Conservation (phyloP, 2,113 vertebrate species). For the Entomyzon cyanotis region DNA sequence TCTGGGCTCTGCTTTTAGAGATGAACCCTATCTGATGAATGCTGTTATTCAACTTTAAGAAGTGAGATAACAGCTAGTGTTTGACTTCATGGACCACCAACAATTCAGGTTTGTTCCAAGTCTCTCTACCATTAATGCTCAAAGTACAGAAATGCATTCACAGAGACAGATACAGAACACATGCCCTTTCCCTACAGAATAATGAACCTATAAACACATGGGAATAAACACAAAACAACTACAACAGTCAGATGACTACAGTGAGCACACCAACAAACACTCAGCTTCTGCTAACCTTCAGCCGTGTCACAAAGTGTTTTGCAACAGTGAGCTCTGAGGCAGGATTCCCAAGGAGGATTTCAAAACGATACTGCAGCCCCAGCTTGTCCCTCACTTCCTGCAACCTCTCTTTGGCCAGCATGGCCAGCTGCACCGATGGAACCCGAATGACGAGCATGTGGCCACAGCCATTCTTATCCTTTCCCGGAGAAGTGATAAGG, state of each 20-base stretch:
- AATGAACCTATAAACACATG: fast-evolving
- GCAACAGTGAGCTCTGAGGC: conserved; percentile 84
- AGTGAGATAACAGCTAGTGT: not conserved
- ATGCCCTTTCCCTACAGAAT: not conserved
- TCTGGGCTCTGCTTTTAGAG: not conserved
- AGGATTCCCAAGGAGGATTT: conserved; percentile 91
- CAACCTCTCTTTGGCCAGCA: conserved; percentile 90
- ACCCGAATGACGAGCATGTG: conserved; percentile 96
- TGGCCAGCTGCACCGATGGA: conserved; percentile 94
- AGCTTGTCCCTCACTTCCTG: conserved; percentile 93
- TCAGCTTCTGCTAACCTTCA: conserved; percentile 80
- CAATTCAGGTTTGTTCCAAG: not conserved
- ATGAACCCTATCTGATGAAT: not conserved
- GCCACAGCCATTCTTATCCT: conserved; percentile 84
- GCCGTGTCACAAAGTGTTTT: conserved; percentile 82
- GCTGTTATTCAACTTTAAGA: not conserved
- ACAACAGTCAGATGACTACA: not conserved
- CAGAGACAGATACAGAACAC: not conserved
- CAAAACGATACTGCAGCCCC: conserved; percentile 92
- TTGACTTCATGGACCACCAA: not conserved
- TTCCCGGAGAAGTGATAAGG: conserved; percentile 86
- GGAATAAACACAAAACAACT: not conserved
- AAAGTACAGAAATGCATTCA: not conserved
- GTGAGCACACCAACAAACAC: not conserved
- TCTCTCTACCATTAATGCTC: not conserved